Evolutionary conservation across 2,888 invertebrate genomes (phyloP), one percentile per base, ranked within the genome.

Genomic region (Limenitis camilla): DNA sequence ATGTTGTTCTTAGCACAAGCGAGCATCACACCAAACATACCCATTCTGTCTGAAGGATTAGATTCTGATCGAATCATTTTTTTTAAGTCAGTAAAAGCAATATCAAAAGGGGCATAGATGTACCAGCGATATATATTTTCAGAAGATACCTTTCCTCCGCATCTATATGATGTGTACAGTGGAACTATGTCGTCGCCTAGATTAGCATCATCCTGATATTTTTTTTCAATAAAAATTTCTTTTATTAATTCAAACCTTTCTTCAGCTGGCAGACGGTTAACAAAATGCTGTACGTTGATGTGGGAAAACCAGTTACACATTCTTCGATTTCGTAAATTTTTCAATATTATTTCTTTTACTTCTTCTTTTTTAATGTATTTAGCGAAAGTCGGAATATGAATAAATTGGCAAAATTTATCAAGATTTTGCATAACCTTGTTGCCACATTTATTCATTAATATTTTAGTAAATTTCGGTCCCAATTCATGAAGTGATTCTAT

Each of bases 181-280:
- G n/a, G n/a, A n/a, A 32, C 43, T 11, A 53, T 6, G 40, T 33
- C 8, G 29, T 61, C 49, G n/a, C 56, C 53, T 19, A 65, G 58
- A 49, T 61, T 50, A 19, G 58, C 52, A 9, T 58, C 57, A 10
- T 58, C 56, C 6, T 60, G 52, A 27, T 49, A 50, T 56, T 60
- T 60, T 61, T 68, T 71, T 40, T 76, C 70, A 45, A 81, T 72
- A 56, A 76, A 78, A 35, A 71, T 50, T 43, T 65, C 60, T 58
- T 75, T 74, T 0, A 78, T 67, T 44, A 81, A 80, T 53, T 71
- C 64, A 59, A 74, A 76, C 55, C 72, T 71, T 38, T 70, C 70
- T 31, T 70, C 62, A 59, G 61, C 60, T 3, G 77, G 79, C 57
- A 82, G 62, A 52, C 63, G 63, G 43, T 61, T 57, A 30, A 83